Evolutionary conservation across 2,888 invertebrate genomes (phyloP).

Genomic region (Schizotus pectinicornis): DNA sequence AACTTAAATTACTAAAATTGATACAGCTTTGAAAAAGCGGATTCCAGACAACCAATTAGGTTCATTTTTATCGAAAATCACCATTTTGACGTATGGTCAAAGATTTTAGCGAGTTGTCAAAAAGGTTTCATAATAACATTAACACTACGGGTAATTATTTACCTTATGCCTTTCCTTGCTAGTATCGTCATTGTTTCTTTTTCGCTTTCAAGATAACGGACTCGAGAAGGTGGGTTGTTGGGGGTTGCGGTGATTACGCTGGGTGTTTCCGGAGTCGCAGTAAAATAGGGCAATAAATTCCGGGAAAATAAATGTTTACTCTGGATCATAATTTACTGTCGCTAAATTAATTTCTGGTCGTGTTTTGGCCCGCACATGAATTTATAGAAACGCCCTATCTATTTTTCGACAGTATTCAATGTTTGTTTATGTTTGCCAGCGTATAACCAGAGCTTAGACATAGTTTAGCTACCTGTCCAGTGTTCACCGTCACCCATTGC

Average conservation of each 20-base stretch:
- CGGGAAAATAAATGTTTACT: slow-evolving; percentile 33
- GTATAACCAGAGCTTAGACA: slow-evolving; percentile 34
- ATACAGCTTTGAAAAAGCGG: slow-evolving; percentile 37
- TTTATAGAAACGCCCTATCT: slow-evolving; percentile 39
- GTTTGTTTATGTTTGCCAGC: slow-evolving; percentile 39
- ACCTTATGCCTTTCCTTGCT: too few relatives aligned
- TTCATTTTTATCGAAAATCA: too few relatives aligned
- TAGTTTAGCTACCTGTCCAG: slow-evolving; percentile 39
- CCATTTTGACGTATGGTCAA: too few relatives aligned
- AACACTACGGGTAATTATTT: too few relatives aligned
- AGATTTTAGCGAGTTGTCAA: too few relatives aligned
- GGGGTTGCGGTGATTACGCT: too few relatives aligned
- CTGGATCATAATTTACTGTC: slow-evolving; percentile 32
- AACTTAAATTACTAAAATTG: slow-evolving; percentile 54
- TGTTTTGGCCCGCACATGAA: slow-evolving; percentile 30
- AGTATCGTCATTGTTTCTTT: too few relatives aligned
- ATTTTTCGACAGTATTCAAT: slow-evolving; percentile 39
- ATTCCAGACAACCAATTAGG: too few relatives aligned
- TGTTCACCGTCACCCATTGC: slow-evolving; percentile 32
- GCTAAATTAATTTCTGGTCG: slow-evolving; percentile 31
- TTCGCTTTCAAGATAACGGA: too few relatives aligned
- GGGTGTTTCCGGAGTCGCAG: slow-evolving; percentile 1
- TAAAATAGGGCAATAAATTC: slow-evolving; percentile 29
- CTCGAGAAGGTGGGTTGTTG: too few relatives aligned
- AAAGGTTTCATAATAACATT: too few relatives aligned